Base-by-base conservation (phyloP, 2,113 vertebrate genomes). In the Clarias gariepinus region DNA sequence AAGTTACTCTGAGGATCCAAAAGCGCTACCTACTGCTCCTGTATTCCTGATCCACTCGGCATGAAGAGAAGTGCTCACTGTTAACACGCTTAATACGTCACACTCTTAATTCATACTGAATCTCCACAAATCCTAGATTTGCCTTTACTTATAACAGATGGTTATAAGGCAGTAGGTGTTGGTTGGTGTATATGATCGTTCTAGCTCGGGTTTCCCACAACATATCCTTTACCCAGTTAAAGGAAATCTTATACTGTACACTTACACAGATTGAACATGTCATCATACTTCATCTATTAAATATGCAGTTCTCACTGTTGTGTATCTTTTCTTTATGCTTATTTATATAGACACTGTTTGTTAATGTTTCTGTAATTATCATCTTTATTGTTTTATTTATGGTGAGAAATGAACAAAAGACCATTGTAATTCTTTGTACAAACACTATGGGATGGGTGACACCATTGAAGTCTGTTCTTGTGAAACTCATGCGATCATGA, bases 131-230 rank as follows among this genome's bases (percentile, higher is more conserved):
- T 78, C 18, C 18, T 33, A 11, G 0, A 33, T 19, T 79, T 69
- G 13, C n/a, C 9, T 55, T 28, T 66, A 55, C n/a, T 52, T 68
- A 52, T 60, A 36, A 36, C 78, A 80, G 30, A 80, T 80, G 28
- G 60, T 80, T 33, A 60, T 80, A 80, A 80, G 78, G 78, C 53
- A 82, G 81, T 82, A 83, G 82, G 47, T 82, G 81, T 66, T 30
- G 81, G 25, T 53, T 83, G 82, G n/a, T 57, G 47, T 13, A 33
- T 53, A 66, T 66, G 61, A 55, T 78, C 9, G 57, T 30, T 58
- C 63, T 82, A 83, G n/a, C 28, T 83, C 2, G 4, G 52, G 12
- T 18, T 33, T 53, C 4, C 52, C 47, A 57, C 64, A 55, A 71
- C 69, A 30, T 80, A 36, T 33, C 30, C 57, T 80, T 80, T 60